Base-by-base conservation (phyloP, 2,888 invertebrate genomes). In the Tolmerus cingulatus region DNA sequence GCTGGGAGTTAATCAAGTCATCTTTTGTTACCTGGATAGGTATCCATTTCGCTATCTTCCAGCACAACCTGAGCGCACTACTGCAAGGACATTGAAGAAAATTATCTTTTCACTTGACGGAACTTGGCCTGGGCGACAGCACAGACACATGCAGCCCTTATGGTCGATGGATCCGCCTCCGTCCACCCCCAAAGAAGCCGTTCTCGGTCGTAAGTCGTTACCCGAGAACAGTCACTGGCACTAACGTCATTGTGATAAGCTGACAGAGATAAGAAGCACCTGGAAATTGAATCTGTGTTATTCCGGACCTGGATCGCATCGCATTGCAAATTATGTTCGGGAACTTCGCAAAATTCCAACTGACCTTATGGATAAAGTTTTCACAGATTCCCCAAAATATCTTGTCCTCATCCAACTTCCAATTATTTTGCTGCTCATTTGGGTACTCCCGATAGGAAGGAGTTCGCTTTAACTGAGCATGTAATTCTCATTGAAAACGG, bases 71-170 rank as follows among this genome's bases (percentile, higher is more conserved):
- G 16, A 37, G 37, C 76, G 16, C 16, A 34, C 27, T 27, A 66
- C 76, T 34, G 14, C 34, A 76, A 76, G 19, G 34, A n/a, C 30
- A 14, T 74, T 74, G 34, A 74, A 74, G 76, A 37, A 76, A 76
- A 76, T 76, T 76, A 76, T 76, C 76, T 76, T 76, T 76, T 76
- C 76, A 76, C 76, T 76, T 76, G 76, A 76, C 7, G n/a, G 16
- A 76, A 76, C 76, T 76, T 76, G n/a, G 16, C 14, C 34, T 76
- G 37, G 37, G 19, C n/a, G n/a, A n/a, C 76, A 76, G 66, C 66
- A 66, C 27, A 66, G 23, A 66, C 66, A 66, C 66, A 66, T 23
- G 66, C 27, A 1, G 66, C 27, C 66, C 66, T 66, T 66, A 66
- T 27, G 66, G 27, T 66, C 55, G 19, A 55, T 55, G 55, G 55